Base-by-base conservation (phyloP, 2,797 vertebrate species). In the Lophius americanus region DNA sequence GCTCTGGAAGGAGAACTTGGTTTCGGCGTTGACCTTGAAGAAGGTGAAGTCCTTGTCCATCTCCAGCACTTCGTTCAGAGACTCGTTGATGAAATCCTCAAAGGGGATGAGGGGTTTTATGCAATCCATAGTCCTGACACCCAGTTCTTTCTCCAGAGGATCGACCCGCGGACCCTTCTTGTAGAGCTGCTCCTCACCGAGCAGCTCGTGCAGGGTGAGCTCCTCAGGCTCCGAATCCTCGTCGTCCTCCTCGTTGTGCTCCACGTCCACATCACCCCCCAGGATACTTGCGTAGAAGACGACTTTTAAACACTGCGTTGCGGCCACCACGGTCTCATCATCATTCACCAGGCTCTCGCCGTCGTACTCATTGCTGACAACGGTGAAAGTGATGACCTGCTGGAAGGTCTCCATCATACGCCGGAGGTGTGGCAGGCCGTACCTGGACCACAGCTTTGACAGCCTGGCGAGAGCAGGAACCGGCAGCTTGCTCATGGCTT, bases 31-130 rank as follows among this genome's bases (percentile, higher is more conserved):
- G 85, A 99, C 98, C 86, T 99, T 99, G 90, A 98, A 99, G 88
- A 99, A 99, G 68, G 98, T 98, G 81, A 98, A 99, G 83, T 99
- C 98, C 86, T 99, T 99, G 93, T 99, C 98, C 98, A 99, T 99
- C 93, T 99, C 98, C 84, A 99, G 93, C 81, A 97, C 97, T 36
- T 99, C 98, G 59, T 99, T 99, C 74, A 99, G 90, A 10, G 97
- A 96, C 87, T 99, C 98, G 51, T 99, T 99, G 62, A 98, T 88
- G 84, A 99, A 99, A 65, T 99, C 98, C 79, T 99, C 97, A 62
- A 96, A 98, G 50, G 96, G 94, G 82, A 99, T 94, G 79, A 98
- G 95, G 60, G 98, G 97, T 75, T 91, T 93, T 51, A 95, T 93
- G 87, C 96, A 95, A 70, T 99, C 98, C 42, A 97, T 90, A 7